Conservation (phyloP, 2,113 vertebrate genomes). For the Dissostichus mawsoni region DNA sequence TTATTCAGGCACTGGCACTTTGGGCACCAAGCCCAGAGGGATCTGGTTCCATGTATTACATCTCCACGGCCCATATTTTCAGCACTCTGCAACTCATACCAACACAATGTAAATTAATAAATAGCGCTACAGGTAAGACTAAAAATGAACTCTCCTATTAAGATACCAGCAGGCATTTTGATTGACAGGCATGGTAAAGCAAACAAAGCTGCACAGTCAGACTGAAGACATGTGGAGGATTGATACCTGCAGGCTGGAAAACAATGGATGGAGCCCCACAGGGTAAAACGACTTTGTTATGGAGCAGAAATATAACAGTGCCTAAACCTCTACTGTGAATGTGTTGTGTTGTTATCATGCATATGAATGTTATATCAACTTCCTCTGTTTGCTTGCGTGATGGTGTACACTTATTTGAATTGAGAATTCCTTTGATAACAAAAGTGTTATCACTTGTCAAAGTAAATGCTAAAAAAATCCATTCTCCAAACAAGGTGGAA, state of each 20-base stretch:
- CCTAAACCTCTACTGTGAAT: conserved; percentile 9
- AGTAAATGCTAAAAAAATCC: conserved; percentile 11
- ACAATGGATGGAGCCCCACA: conserved; percentile 13
- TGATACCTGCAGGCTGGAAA: conserved; percentile 14
- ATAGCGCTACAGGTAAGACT: too few species aligned
- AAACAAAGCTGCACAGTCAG: conserved; percentile 46
- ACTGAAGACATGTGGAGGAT: conserved; percentile 10
- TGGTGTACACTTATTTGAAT: not conserved
- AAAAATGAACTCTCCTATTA: not conserved
- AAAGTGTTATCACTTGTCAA: not conserved
- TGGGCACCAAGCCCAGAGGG: too few species aligned
- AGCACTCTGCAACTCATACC: too few species aligned
- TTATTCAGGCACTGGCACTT: too few species aligned
- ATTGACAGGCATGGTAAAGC: conserved; percentile 52
- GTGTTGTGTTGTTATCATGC: conserved; percentile 7
- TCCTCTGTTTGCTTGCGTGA: not conserved
- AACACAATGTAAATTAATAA: too few species aligned
- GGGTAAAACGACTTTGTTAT: conserved; percentile 18
- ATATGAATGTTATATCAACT: not conserved
- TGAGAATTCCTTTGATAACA: not conserved
- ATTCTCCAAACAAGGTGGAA: not conserved
- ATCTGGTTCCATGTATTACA: too few species aligned
- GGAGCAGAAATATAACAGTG: not conserved
- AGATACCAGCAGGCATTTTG: conserved; percentile 28
- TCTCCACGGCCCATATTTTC: too few species aligned